phyloP scores from a whole-genome alignment of 2,888 invertebrate genomes.

The Nectonema munidae region DNA sequence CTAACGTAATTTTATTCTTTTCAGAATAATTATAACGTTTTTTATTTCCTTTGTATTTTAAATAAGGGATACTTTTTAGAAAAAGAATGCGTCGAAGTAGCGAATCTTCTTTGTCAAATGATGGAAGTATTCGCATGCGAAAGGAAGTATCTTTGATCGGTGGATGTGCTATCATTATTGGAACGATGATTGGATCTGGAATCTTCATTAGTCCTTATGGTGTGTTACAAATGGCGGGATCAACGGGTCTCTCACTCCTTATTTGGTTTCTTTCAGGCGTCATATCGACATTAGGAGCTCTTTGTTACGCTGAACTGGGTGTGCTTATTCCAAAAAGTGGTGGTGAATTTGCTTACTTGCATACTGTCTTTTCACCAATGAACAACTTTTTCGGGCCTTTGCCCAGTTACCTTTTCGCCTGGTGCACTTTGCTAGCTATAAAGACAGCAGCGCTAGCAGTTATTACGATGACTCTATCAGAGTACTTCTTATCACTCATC shows the following conservation, averaged over 20 bases:
- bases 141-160: slow-evolving; percentile 43
- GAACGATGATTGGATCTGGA: slow-evolving; percentile 45
- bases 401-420: slow-evolving; percentile 22
- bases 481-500: slow-evolving; percentile 19
- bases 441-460: slow-evolving; percentile 24
- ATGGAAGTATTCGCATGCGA: slow-evolving; percentile 42
- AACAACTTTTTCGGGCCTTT: not conserved
- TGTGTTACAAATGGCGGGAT: slow-evolving; percentile 21
- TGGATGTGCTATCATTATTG: slow-evolving; percentile 45
- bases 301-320: slow-evolving; percentile 23
- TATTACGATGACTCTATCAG: slow-evolving; percentile 24
- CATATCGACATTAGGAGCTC: slow-evolving; percentile 18
- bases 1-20: too few relatives aligned
- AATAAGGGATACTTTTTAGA: too few relatives aligned
- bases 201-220: slow-evolving; percentile 22
- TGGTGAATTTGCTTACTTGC: slow-evolving; percentile 22
- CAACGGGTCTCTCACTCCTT: slow-evolving; percentile 21
- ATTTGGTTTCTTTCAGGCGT: slow-evolving; percentile 19
- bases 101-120: too few relatives aligned
- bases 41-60: too few relatives aligned
- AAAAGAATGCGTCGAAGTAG: too few relatives aligned
- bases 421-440: slow-evolving; percentile 19
- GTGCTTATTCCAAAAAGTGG: slow-evolving; percentile 22
- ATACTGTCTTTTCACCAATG: slow-evolving; percentile 18
- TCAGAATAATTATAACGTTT: too few relatives aligned